These are phyloP conservation scores for Lithophane semibrunnea DNA, from an alignment of 2,888 invertebrate genomes.

Conservation along the genomic window DNA sequence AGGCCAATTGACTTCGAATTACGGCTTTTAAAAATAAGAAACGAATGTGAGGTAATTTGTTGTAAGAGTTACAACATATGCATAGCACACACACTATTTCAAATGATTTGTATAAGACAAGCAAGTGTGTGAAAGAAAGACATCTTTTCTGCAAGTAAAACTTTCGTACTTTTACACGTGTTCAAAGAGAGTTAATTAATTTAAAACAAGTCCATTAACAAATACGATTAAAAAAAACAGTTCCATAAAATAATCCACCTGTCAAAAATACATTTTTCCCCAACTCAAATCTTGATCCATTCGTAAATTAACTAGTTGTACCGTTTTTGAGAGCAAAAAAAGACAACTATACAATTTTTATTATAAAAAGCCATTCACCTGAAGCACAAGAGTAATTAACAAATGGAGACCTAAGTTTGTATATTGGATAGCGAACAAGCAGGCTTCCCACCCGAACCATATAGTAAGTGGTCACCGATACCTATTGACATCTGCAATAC, in stretches of 20 bases:
- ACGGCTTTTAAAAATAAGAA: constrained; percentile 44
- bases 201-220: background rate
- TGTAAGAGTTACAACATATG: background rate
- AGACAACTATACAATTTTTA: constrained; percentile 10
- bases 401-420: constrained; percentile 27
- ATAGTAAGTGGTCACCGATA: background rate
- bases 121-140: background rate
- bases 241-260: background rate
- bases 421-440: background rate
- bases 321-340: constrained; percentile 31
- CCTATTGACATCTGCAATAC: background rate
- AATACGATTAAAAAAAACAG: background rate
- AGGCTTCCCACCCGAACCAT: background rate
- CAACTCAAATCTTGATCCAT: constrained; percentile 25
- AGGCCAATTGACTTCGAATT: constrained; percentile 59
- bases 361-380: constrained; percentile 47
- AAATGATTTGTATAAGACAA: background rate
- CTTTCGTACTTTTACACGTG: background rate
- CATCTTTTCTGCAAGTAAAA: background rate
- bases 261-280: background rate
- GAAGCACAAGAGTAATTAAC: constrained; percentile 1
- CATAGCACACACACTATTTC: background rate
- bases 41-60: constrained; percentile 17
- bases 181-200: background rate
- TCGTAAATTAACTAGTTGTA: constrained; percentile 40